Conservation (phyloP, 1,140 invertebrate species). For the Olivierus martensii region DNA sequence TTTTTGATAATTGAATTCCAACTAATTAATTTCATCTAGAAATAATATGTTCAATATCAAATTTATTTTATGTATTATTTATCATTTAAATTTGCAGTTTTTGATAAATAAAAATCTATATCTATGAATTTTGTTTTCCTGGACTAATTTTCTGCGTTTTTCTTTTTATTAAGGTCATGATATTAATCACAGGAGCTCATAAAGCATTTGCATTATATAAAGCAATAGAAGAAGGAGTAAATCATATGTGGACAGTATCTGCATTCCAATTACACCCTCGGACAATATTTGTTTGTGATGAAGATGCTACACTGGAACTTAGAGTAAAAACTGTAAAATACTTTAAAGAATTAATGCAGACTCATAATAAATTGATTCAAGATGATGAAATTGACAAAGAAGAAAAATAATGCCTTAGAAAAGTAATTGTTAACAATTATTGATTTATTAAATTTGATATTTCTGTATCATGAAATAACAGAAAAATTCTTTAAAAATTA, state of each 20-base stretch:
- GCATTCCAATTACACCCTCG: conserved; percentile 92
- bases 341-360: conserved; percentile 57
- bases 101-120: no score
- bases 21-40: no score
- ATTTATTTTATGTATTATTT: no score
- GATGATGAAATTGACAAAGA: conserved; percentile 6
- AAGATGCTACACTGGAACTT: conserved; percentile 92
- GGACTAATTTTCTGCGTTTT: no score
- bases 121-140: no score
- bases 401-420: background rate
- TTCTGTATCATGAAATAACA: no score
- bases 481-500: no score
- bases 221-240: conserved; percentile 93
- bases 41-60: no score
- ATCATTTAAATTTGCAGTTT: no score
- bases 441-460: no score
- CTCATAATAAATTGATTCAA: conserved; percentile 36
- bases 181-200: conserved; percentile 92
- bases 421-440: no score
- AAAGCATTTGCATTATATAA: conserved; percentile 94
- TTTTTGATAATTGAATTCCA: no score
- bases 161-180: conserved; percentile 60
- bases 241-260: conserved; percentile 99
- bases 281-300: conserved; percentile 90
- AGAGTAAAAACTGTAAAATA: conserved; percentile 98